Evolutionary conservation across 2,888 invertebrate species (phyloP), one percentile per base, ranked within the genome.

Genomic region (Creontiades dilutus): DNA sequence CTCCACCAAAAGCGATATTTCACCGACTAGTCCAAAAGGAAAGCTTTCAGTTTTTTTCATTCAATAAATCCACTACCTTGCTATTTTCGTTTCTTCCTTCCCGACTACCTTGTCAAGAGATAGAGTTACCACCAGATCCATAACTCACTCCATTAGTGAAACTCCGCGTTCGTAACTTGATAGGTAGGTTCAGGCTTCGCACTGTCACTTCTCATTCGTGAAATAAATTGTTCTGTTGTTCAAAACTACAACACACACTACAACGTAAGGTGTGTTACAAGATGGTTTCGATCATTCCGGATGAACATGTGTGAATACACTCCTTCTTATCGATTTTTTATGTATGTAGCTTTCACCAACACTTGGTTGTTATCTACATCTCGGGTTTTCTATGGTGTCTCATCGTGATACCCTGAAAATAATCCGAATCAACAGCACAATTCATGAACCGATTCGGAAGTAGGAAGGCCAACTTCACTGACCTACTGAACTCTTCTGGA

Each of bases 41-140:
- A 68, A 68, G 68, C 68, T 68, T 68, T 68, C 68, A 23, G 23
- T 68, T 68, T 68, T n/a, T 37, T 68, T 68, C 68, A 68, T 68
- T 68, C 68, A 27, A 68, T 68, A 68, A 68, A 68, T 68, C 68
- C 68, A 68, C 68, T 68, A 23, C 19, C 68, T 23, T 68, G 68
- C 68, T 68, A 68, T 68, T 68, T 27, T 68, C 27, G 27, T 23
- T 68, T 68, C 68, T 13, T 27, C 23, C 11, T 68, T 23, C 12
- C 12, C 13, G 68, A 68, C 68, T 19, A 68, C 23, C 68, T 23
- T 27, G 27, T 23, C 68, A 19, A 27, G 19, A 23, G 68, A 68
- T 68, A 68, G 68, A 68, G 68, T 68, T 68, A 23, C 68, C 12
- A 23, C 19, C 68, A 11, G 68, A 68, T 68, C 68, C 68, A 19